A percentile compares a stretch with the other conserved stretches of the same genome.
Evolutionary conservation across 2,113 vertebrate species (phyloP).

Genomic region (Nycticryphes semicollaris): DNA sequence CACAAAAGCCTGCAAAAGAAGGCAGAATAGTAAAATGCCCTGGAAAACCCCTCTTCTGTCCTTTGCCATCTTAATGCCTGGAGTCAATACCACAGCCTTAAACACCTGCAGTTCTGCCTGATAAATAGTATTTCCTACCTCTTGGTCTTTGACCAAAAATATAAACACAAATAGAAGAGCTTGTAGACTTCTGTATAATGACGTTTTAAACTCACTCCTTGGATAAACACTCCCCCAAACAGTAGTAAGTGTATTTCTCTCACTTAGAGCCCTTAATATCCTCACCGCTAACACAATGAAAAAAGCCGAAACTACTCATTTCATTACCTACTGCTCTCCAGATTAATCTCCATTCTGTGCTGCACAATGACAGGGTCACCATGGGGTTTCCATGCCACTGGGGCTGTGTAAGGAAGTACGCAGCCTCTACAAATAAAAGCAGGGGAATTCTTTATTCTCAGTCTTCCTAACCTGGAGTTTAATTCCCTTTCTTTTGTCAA

Average conservation of each 20-base stretch:
- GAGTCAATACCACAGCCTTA: not conserved
- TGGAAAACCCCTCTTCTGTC: not conserved
- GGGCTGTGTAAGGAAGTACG: not conserved
- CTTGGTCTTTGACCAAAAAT: not conserved
- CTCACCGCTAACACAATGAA: not conserved
- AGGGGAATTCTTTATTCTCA: slow-evolving; percentile 34
- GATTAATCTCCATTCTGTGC: slow-evolving; percentile 45
- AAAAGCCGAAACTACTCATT: slow-evolving; percentile 43
- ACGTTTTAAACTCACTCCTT: slow-evolving; percentile 20
- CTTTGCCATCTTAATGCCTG: not conserved
- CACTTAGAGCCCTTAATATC: slow-evolving; percentile 43
- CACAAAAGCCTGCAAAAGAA: not conserved
- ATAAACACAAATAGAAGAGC: not conserved
- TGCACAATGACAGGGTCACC: slow-evolving; percentile 45
- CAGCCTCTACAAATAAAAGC: not conserved
- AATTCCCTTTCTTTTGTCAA: slow-evolving; percentile 49
- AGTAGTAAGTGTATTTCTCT: slow-evolving; percentile 33
- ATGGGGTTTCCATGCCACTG: slow-evolving; percentile 24
- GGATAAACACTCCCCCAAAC: slow-evolving; percentile 1
- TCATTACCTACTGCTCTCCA: slow-evolving; percentile 50
- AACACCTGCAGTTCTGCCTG: not conserved
- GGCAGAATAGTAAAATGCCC: not conserved
- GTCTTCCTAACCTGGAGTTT: slow-evolving; percentile 45
- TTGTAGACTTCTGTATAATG: not conserved
- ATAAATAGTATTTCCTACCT: not conserved